A percentile compares a stretch with the other conserved stretches of the same genome.
These are phyloP conservation scores for Paramuricea clavata DNA, from an alignment of 92 coral and sea anemone genomes.

Conservation along the genomic window DNA sequence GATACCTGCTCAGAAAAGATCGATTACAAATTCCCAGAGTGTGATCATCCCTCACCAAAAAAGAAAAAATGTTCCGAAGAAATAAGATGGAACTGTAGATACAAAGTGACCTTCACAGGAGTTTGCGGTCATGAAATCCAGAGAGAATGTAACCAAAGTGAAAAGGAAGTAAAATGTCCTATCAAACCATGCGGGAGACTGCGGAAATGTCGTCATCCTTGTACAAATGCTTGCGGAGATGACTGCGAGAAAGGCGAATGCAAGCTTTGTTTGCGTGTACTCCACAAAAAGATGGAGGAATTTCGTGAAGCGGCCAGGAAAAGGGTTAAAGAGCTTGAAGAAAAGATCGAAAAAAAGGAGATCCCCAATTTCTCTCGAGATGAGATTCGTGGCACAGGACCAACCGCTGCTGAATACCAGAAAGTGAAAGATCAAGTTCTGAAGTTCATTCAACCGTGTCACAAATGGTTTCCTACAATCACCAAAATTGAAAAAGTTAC, in stretches of 20 bases:
- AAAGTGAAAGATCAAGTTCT: conserved; percentile 42
- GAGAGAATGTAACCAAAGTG: neutral
- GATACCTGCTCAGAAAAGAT: neutral
- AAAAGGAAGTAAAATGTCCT: conserved; percentile 25
- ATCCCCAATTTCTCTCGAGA: neutral
- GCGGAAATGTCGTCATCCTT: conserved; percentile 50
- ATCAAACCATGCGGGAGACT: conserved; percentile 20
- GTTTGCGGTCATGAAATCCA: conserved; percentile 3
- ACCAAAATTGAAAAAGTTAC: conserved; percentile 44
- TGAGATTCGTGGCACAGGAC: neutral
- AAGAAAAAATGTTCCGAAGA: conserved; percentile 38
- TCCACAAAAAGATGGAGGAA: conserved; percentile 8
- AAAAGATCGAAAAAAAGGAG: conserved; percentile 17
- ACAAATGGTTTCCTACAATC: conserved; percentile 47
- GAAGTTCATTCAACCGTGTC: conserved; percentile 50
- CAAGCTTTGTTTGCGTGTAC: conserved; percentile 15
- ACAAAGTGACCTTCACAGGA: neutral
- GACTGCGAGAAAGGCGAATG: conserved; percentile 53
- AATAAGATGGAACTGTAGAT: conserved; percentile 27
- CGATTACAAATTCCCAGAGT: conserved; percentile 37
- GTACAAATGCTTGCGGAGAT: conserved; percentile 46
- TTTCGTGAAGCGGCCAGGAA: conserved; percentile 32
- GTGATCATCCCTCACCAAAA: conserved; percentile 36
- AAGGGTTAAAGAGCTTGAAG: conserved; percentile 32
- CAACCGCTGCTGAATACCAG: conserved; percentile 44